Evolutionary conservation across 2,113 vertebrate genomes (phyloP), one percentile per base, ranked within the genome.

Genomic region (Pollimyrus isidori): DNA sequence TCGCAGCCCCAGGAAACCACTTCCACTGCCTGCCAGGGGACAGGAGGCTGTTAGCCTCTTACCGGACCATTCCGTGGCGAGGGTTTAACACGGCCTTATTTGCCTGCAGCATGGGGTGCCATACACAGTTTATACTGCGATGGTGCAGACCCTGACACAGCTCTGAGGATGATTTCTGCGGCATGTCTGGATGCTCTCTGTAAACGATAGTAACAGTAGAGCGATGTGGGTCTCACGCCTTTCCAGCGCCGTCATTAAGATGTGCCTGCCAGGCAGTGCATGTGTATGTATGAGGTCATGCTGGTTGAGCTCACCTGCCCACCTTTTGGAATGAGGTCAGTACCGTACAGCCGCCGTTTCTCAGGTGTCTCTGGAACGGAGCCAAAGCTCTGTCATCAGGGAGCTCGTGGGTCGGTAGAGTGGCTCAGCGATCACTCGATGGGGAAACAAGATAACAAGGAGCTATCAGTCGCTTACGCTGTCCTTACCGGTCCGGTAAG

Each of bases 321-420:
- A 4, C 62, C 82, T 84, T 65, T 85, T 42, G 58, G 46, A 89
- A 49, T 17, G 73, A 56, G 76, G 62, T 49, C 39, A 48, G 82
- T 48, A 9, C 46, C 45, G n/a, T 2, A 65, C 35, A 42, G 42
- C 26, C 26, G 19, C 23, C 10, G n/a, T 69, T 50, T 89, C 83
- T 86, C 45, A 76, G 65, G 69, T 89, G 46, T 73, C 84, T 50
- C 56, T 73, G 83, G 84, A 76, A 89, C n/a, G 46, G 35, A 73
- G 83, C 82, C 83, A 86, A 13, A 30, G 7, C 13, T 6, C 15
- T 35, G 49, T 46, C 35, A 23, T 73, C 39, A 89, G 30, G 52
- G 52, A 35, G 35, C 19, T 53, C 0, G 3, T 83, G n/a, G 42
- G 49, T 42, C n/a, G 30, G 35, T 19, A 17, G 15, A 4, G 17